phyloP scores from a whole-genome alignment of 2,113 vertebrate genomes.

The Nesoenas mayeri region DNA sequence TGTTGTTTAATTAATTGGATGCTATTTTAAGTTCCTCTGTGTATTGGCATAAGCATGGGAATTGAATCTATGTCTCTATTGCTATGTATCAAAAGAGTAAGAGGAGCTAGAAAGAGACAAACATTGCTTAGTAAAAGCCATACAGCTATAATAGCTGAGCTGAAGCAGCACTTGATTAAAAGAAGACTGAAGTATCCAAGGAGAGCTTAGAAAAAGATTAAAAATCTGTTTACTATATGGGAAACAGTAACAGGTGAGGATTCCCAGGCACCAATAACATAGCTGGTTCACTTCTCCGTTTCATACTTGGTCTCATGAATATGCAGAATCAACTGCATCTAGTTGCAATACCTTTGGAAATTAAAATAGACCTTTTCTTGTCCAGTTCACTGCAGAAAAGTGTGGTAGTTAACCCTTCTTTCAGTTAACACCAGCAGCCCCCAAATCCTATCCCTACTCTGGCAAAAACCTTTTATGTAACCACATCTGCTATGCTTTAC shows the following conservation, averaged over 20 bases:
- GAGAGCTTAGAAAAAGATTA: neutral
- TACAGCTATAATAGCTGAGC: neutral
- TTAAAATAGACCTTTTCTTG: neutral
- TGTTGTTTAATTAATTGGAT: neutral
- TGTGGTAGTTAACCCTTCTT: neutral
- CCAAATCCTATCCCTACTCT: neutral
- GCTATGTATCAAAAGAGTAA: neutral
- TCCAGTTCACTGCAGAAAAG: neutral
- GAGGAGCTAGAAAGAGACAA: neutral
- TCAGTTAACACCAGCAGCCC: neutral
- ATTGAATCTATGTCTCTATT: neutral
- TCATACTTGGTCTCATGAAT: neutral
- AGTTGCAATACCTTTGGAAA: neutral
- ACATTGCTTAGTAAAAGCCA: neutral
- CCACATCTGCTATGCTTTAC: accelerated
- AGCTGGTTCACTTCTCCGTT: neutral
- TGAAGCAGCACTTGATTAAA: neutral
- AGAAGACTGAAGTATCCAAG: neutral
- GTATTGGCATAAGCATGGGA: neutral
- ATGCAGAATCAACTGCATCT: neutral
- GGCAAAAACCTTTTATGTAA: neutral
- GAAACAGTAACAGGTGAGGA: neutral
- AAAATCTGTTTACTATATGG: neutral
- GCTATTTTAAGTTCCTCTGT: neutral
- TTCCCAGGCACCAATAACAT: neutral